Percentiles rank a stretch among this genome's conserved stretches.
Evolutionary conservation across 2,888 invertebrate species (phyloP).

Genomic region (Platycheirus albimanus): DNA sequence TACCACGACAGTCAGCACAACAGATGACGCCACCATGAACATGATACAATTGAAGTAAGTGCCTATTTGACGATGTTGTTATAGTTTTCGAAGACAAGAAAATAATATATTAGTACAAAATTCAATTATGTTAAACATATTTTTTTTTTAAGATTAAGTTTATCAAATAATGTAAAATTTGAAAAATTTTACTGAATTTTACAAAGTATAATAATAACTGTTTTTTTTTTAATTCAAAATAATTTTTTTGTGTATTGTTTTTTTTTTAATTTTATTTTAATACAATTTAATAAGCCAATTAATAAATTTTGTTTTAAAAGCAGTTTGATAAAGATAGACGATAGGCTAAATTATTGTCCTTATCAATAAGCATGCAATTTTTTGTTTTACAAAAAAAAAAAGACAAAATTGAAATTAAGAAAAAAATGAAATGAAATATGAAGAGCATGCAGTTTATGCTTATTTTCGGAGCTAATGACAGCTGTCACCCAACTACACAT

Average conservation of each 20-base stretch:
- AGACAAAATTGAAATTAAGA: background rate
- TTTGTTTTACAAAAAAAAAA: conserved; percentile 7
- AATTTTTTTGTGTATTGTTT: conserved; percentile 66
- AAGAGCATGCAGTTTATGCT: conserved; percentile 62
- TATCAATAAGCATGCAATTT: conserved; percentile 56
- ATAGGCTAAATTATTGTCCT: conserved; percentile 48
- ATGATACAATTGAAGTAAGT: conserved; percentile 99
- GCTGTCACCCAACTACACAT: conserved; percentile 40
- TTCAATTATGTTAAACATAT: conserved; percentile 2
- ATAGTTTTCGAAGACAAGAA: conserved; percentile 77
- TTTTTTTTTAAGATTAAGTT: conserved; percentile 48
- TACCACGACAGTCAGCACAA: conserved; percentile 97
- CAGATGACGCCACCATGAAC: conserved; percentile 99
- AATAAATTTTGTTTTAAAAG: conserved; percentile 59
- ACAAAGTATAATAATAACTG: conserved; percentile 67
- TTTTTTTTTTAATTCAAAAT: conserved; percentile 45
- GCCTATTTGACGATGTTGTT: conserved; percentile 85
- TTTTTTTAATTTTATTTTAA: conserved; percentile 36
- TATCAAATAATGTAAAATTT: conserved; percentile 71
- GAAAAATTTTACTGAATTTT: conserved; percentile 65
- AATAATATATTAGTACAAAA: conserved; percentile 59
- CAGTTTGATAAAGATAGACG: conserved; percentile 69
- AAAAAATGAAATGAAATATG: conserved; percentile 54
- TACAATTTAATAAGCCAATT: conserved; percentile 72
- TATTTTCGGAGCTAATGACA: conserved; percentile 53